phyloP scores from a whole-genome alignment of 2,113 vertebrate species.

The Felis chaus region DNA sequence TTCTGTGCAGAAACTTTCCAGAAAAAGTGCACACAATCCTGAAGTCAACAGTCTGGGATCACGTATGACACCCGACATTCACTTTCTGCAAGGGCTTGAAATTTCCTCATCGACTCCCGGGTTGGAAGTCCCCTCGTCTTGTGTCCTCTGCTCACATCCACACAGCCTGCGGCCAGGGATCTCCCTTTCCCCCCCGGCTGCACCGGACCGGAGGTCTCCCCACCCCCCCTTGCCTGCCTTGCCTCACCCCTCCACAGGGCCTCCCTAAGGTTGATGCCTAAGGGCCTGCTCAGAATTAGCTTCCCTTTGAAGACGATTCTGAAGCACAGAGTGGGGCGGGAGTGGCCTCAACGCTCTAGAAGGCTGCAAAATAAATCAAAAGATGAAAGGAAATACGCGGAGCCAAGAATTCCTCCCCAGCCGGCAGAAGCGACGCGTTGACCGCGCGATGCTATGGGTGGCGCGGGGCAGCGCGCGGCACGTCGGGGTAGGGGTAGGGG shows the following conservation, averaged over 20 bases:
- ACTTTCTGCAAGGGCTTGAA: background rate
- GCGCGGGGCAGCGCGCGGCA: background rate
- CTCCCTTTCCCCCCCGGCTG: background rate
- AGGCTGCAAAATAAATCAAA: constrained; percentile 49
- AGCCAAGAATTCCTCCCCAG: background rate
- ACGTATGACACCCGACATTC: background rate
- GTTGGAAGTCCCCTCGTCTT: background rate
- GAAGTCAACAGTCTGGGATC: background rate
- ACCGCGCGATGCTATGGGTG: too few relatives aligned
- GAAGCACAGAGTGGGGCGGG: background rate
- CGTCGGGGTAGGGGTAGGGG: fast-evolving
- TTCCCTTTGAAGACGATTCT: constrained; percentile 38
- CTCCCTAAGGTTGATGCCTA: background rate
- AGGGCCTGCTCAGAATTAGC: background rate
- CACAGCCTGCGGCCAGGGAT: background rate
- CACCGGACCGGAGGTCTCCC: background rate
- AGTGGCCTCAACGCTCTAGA: background rate
- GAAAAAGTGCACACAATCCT: background rate
- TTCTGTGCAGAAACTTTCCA: background rate
- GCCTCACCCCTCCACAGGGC: background rate
- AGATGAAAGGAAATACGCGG: background rate
- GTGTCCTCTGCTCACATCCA: background rate
- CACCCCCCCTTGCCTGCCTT: fast-evolving
- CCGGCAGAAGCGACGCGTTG: background rate
- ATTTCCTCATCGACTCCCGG: background rate